Percentiles rank a stretch among this genome's conserved stretches.
phyloP scores from a whole-genome alignment of 2,888 invertebrate genomes.

The Brachynemurus nebulosus region DNA sequence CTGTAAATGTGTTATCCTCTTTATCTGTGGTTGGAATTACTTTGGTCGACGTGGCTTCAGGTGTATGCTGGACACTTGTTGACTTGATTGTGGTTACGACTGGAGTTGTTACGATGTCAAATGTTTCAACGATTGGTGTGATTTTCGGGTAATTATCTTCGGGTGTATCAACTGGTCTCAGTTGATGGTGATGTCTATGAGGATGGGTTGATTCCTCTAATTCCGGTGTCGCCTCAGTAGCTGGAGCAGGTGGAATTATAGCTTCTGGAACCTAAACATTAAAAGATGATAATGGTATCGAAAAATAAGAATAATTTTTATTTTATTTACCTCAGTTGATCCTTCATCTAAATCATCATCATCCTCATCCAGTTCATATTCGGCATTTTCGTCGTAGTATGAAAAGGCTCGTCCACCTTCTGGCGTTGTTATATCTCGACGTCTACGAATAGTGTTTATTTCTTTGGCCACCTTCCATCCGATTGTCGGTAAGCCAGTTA shows the following conservation, averaged over 20 bases:
- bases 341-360: conserved; percentile 20
- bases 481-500: conserved; percentile 51
- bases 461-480: conserved; percentile 51
- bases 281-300: background rate
- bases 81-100: conserved; percentile 1
- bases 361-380: conserved; percentile 31
- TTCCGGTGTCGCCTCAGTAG: background rate
- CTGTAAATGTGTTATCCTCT: background rate
- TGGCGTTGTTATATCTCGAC: conserved; percentile 20
- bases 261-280: background rate
- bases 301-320: background rate
- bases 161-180: conserved; percentile 14
- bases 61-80: conserved; percentile 2
- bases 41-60: background rate
- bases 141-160: background rate
- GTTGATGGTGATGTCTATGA: conserved; percentile 36
- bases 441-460: conserved; percentile 28
- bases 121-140: conserved; percentile 6
- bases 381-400: conserved; percentile 33
- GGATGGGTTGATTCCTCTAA: conserved; percentile 23
- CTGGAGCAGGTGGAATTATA: background rate
- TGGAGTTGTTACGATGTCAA: conserved; percentile 2
- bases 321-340: conserved; percentile 7
- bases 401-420: conserved; percentile 20
- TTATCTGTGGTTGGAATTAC: background rate